A percentile compares a stretch with the other conserved stretches of the same genome.
Conservation (phyloP, 2,797 vertebrate species). For the Pipistrellus pipistrellus region DNA sequence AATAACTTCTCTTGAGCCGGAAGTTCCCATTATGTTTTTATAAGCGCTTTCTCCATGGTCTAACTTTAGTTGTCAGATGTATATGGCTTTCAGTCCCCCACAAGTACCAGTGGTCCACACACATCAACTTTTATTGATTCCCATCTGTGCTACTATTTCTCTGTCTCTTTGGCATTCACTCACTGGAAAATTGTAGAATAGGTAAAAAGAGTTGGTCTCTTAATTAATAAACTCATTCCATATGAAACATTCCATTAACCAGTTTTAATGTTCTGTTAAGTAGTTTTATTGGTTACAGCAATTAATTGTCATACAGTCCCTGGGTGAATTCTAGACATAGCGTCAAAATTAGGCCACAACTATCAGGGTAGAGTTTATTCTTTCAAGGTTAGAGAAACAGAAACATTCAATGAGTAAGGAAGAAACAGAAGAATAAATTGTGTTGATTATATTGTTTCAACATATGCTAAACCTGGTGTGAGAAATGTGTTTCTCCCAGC, state of each 20-base stretch:
- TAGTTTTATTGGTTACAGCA: not conserved
- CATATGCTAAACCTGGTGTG: not conserved
- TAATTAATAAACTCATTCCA: not conserved
- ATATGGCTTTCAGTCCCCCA: not conserved
- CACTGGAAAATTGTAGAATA: not conserved
- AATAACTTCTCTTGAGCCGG: not conserved
- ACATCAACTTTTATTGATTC: not conserved
- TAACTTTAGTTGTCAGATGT: not conserved
- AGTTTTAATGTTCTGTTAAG: not conserved
- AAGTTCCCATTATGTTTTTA: not conserved
- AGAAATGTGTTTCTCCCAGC: not conserved
- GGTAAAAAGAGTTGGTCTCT: not conserved
- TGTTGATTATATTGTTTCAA: not conserved
- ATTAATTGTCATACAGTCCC: not conserved
- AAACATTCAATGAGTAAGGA: not conserved
- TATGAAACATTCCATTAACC: not conserved
- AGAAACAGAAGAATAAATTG: not conserved
- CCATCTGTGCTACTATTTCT: not conserved
- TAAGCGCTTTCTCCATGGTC: not conserved
- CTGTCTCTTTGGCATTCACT: not conserved
- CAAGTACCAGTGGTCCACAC: not conserved
- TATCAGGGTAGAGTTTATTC: not conserved
- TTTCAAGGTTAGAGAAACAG: conserved; percentile 18
- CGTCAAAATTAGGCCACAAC: not conserved
- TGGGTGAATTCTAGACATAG: not conserved